Conservation (phyloP, 2,797 vertebrate genomes). For the Leptoclinus maculatus region DNA sequence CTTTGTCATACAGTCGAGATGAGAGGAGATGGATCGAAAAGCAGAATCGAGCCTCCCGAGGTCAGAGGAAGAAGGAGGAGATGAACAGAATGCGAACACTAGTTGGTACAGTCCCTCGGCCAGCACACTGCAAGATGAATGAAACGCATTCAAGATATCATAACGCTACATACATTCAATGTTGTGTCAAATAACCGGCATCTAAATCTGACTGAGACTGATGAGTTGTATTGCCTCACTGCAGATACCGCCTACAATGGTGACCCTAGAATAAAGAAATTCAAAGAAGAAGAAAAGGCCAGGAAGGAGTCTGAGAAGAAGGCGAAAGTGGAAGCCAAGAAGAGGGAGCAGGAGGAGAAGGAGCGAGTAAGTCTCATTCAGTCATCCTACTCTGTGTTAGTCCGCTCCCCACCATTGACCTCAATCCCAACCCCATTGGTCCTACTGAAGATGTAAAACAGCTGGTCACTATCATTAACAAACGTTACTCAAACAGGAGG, state of each 20-base stretch:
- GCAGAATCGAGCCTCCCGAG: constrained; percentile 95
- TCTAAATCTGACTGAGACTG: not conserved
- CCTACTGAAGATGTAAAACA: too few relatives aligned
- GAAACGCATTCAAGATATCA: not conserved
- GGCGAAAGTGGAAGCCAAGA: constrained; percentile 95
- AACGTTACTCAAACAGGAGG: too few relatives aligned
- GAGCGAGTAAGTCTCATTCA: constrained; percentile 87
- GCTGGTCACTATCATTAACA: too few relatives aligned
- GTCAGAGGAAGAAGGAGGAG: constrained; percentile 97
- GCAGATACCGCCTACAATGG: constrained; percentile 96
- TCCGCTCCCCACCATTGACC: too few relatives aligned
- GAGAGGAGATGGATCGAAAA: constrained; percentile 99
- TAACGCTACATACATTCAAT: not conserved
- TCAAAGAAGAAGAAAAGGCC: constrained; percentile 98
- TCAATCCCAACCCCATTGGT: too few relatives aligned
- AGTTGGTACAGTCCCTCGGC: constrained; percentile 87
- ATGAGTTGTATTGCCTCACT: not conserved
- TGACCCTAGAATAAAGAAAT: constrained; percentile 98
- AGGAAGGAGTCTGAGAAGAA: constrained; percentile 99
- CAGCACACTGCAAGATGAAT: not conserved
- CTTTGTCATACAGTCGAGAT: constrained; percentile 87
- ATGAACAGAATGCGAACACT: constrained; percentile 98
- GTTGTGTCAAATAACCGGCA: too few relatives aligned
- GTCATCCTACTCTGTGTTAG: too few relatives aligned
- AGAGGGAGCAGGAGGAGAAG: constrained; percentile 95